Conservation (phyloP, 2,888 invertebrate genomes). For the Sinodicranocentrus sp. region DNA sequence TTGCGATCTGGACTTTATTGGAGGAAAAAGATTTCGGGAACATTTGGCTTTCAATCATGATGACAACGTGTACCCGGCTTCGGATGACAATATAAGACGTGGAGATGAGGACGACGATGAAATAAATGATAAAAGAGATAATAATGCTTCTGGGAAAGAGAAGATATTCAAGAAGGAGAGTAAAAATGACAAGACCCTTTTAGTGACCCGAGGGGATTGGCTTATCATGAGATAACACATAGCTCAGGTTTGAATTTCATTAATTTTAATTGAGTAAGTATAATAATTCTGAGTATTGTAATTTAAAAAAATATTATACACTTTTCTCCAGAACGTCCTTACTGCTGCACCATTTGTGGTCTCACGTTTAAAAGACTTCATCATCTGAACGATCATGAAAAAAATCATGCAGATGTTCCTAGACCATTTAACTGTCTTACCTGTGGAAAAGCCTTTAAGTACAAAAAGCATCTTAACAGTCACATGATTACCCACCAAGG, state of each 20-base stretch:
- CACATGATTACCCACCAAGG: constrained; percentile 45
- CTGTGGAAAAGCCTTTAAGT: constrained; percentile 60
- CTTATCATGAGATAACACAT: constrained; percentile 60
- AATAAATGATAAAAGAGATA: no score
- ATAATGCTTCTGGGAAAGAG: not conserved
- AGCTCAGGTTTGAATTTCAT: constrained; percentile 38
- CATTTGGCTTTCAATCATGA: not conserved
- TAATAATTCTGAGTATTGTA: not conserved
- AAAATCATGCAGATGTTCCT: constrained; percentile 46
- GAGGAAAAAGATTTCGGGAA: not conserved
- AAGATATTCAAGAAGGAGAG: constrained; percentile 8
- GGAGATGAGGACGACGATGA: not conserved
- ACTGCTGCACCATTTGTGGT: constrained; percentile 62
- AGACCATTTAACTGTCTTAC: constrained; percentile 40
- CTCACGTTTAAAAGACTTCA: constrained; percentile 59
- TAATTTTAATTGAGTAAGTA: not conserved
- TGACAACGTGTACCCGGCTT: no score
- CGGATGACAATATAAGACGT: no score
- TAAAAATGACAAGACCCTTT: constrained; percentile 1
- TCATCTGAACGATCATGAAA: constrained; percentile 65
- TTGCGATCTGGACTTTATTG: not conserved
- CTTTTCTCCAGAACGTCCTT: constrained; percentile 48
- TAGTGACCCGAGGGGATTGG: constrained; percentile 54
- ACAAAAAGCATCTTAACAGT: constrained; percentile 59
- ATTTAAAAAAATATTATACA: no score